Conservation (phyloP, 2,888 invertebrate species). For the Drosophila incognita region DNA sequence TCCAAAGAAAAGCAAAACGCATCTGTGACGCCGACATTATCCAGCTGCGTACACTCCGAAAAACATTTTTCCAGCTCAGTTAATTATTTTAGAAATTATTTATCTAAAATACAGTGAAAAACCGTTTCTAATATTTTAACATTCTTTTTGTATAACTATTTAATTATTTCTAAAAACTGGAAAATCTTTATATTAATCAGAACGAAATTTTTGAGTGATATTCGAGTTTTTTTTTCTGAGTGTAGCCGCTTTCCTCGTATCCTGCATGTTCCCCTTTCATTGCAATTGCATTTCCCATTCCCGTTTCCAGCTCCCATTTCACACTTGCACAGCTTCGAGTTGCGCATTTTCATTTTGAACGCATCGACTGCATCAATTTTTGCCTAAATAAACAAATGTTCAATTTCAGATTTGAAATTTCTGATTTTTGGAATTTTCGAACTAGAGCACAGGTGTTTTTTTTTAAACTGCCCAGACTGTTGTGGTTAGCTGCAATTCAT, state of each 20-base stretch:
- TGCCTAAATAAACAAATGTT: conserved; percentile 48
- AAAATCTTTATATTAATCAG: background rate
- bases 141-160: background rate
- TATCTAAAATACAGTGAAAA: background rate
- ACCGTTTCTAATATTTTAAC: too few relatives aligned
- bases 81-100: background rate
- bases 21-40: conserved; percentile 25
- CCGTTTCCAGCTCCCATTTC: conserved; percentile 23
- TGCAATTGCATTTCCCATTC: conserved; percentile 4
- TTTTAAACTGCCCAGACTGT: conserved; percentile 20
- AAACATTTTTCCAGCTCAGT: background rate
- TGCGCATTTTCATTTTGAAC: conserved; percentile 26
- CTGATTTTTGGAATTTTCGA: conserved; percentile 11
- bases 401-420: conserved; percentile 10
- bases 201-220: rapidly evolving
- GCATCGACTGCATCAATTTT: conserved; percentile 27
- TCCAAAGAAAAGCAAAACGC: conserved; percentile 14
- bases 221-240: background rate
- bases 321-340: conserved; percentile 41
- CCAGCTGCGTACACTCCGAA: conserved; percentile 39
- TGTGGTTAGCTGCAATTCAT: conserved; percentile 19
- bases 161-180: background rate
- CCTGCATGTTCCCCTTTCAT: conserved; percentile 4
- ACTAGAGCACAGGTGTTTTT: conserved; percentile 70
- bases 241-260: conserved; percentile 10